These are phyloP conservation scores for Scomber scombrus DNA, from an alignment of 2,113 vertebrate genomes.

Conservation along the genomic window DNA sequence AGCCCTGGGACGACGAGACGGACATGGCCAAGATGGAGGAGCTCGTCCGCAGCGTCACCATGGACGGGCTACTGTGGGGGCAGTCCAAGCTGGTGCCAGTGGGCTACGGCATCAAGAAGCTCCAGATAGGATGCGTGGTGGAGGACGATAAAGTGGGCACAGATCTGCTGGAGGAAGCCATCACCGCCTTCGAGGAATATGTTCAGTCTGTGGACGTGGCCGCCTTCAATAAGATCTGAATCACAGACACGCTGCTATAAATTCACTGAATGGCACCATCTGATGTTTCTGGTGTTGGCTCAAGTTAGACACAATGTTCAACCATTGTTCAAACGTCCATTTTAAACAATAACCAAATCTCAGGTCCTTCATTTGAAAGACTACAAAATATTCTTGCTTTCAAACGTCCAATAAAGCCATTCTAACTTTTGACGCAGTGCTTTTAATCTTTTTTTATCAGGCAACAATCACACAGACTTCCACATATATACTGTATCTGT, in stretches of 20 bases:
- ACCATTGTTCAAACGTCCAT: neutral
- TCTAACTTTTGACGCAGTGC: slow-evolving; percentile 14
- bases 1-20: slow-evolving; percentile 97
- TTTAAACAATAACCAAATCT: slow-evolving; percentile 28
- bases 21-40: slow-evolving; percentile 94
- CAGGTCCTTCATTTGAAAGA: slow-evolving; percentile 39
- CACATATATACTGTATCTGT: neutral
- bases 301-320: neutral
- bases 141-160: slow-evolving; percentile 98
- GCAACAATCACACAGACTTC: neutral
- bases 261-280: neutral
- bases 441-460: slow-evolving; percentile 15
- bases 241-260: neutral
- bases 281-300: slow-evolving; percentile 1
- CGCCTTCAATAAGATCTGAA: slow-evolving; percentile 97
- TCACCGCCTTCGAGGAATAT: slow-evolving; percentile 93
- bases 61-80: slow-evolving; percentile 96
- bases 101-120: slow-evolving; percentile 97
- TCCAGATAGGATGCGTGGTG: slow-evolving; percentile 96
- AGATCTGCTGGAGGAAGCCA: slow-evolving; percentile 93
- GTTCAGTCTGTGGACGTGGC: slow-evolving; percentile 98
- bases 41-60: slow-evolving; percentile 90
- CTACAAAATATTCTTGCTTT: slow-evolving; percentile 5
- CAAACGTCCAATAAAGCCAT: slow-evolving; percentile 65
- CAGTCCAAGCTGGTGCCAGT: slow-evolving; percentile 95